Evolutionary conservation across 2,113 vertebrate genomes (phyloP).

Genomic region (Pterocles orientalis): DNA sequence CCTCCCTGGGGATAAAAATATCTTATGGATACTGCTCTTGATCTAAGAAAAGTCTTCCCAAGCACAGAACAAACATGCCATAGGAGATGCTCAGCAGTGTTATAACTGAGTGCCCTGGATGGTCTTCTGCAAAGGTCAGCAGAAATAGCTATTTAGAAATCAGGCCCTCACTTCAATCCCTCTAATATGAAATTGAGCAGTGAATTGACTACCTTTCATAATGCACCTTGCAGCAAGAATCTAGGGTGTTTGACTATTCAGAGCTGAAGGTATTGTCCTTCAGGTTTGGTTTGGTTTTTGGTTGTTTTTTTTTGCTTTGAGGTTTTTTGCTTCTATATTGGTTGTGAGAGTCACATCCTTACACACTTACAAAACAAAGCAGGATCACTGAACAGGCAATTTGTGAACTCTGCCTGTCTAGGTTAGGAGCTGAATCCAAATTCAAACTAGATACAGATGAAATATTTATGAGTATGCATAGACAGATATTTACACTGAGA

Average conservation of each 20-base stretch:
- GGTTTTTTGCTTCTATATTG: background rate
- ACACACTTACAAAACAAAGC: conserved; percentile 48
- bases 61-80: background rate
- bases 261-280: background rate
- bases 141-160: conserved; percentile 9
- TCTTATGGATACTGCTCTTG: background rate
- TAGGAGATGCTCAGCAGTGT: background rate
- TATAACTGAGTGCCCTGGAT: background rate
- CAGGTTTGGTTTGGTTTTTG: background rate
- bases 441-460: conserved; percentile 60
- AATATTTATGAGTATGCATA: conserved; percentile 71
- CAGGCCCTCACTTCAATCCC: background rate
- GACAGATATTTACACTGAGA: conserved; percentile 67
- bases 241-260: background rate
- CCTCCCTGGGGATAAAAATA: background rate
- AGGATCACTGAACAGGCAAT: conserved; percentile 60
- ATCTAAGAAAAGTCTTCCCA: background rate
- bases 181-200: background rate
- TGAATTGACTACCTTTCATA: background rate
- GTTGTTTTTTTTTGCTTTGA: background rate
- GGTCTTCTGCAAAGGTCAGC: background rate
- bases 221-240: background rate
- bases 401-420: conserved; percentile 57
- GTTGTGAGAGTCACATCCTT: conserved; percentile 17
- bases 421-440: conserved; percentile 62